Base-by-base conservation (phyloP, 1,140 invertebrate species). In the Drosophila mayri region DNA sequence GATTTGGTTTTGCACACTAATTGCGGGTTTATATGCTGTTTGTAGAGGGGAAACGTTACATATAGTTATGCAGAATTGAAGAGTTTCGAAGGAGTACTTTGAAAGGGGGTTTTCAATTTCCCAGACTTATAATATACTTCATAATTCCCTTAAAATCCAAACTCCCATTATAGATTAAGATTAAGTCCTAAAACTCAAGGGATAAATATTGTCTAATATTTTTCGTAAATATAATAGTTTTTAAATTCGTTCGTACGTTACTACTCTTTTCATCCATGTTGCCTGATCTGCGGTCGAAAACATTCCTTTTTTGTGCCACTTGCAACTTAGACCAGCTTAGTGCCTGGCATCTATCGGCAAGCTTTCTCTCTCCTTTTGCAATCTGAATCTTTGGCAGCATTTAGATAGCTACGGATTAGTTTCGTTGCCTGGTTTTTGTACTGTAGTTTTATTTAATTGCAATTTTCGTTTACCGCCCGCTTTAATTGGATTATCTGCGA, bases 401-500 rank as follows among this genome's bases (percentile, higher is more conserved):
- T 40, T 52, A 38, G 12, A 54, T 5, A 14, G 20, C 63, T 22
- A 28, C 12, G 67, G 65, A 22, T 46, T 32, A 28, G 68, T 5
- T 44, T 35, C 35, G n/a, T 44, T 52, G 16, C 37, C 37, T 50
- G 25, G 28, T 49, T 57, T 38, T 32, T 54, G 30, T 38, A 49
- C 61, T 46, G 52, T 20, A 55, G 25, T 71, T 84, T 76, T 67
- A 71, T 84, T 85, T 64, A 84, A 84, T 68, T 81, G 72, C 57
- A 85, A 72, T 80, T 85, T 85, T 65, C 70, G 78, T 75, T 78
- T 66, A 62, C 66, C 58, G 82, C 57, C 49, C 60, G 54, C 38
- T 57, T 22, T 70, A 86, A 86, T 78, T 85, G 74, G 64, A 70
- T 81, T 84, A 88, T 79, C 49, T 52, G 46, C 18, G 55, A 63